These are phyloP conservation scores for Polyploca ridens DNA, from an alignment of 2,888 invertebrate species.

Conservation along the genomic window DNA sequence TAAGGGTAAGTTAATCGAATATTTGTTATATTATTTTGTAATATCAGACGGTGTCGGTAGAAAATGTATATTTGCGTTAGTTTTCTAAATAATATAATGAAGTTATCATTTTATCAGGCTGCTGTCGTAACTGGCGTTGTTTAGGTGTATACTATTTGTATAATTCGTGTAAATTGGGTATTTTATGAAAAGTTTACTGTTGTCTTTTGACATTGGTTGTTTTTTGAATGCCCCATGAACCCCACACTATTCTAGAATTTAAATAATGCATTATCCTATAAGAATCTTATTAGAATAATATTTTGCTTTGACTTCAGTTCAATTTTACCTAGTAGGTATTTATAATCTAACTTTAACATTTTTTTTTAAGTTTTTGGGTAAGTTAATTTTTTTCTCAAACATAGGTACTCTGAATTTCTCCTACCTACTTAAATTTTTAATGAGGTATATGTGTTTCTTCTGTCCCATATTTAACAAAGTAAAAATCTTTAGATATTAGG, in stretches of 20 bases:
- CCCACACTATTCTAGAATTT: not conserved
- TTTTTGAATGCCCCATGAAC: not conserved
- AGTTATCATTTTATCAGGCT: not conserved
- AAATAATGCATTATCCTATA: constrained; percentile 24
- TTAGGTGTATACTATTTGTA: constrained; percentile 20
- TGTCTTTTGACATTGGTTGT: constrained; percentile 4
- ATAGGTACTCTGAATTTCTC: too few species aligned
- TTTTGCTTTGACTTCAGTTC: not conserved
- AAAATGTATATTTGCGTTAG: constrained; percentile 13
- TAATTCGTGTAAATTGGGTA: constrained; percentile 17
- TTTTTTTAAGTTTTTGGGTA: too few species aligned
- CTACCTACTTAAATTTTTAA: not conserved
- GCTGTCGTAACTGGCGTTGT: constrained; percentile 11
- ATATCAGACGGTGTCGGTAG: constrained; percentile 51
- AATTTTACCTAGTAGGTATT: not conserved
- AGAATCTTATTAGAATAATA: constrained; percentile 49
- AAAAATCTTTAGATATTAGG: too few species aligned
- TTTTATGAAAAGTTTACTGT: not conserved
- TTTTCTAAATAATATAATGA: not conserved
- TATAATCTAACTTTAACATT: too few species aligned
- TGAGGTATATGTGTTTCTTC: not conserved
- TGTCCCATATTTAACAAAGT: too few species aligned
- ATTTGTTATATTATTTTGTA: constrained; percentile 50
- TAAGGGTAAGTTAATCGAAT: constrained; percentile 72
- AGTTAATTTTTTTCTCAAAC: not conserved